Percentiles rank a stretch among this genome's conserved stretches.
phyloP scores from a whole-genome alignment of 2,113 vertebrate genomes.

The Dromiciops gliroides region DNA sequence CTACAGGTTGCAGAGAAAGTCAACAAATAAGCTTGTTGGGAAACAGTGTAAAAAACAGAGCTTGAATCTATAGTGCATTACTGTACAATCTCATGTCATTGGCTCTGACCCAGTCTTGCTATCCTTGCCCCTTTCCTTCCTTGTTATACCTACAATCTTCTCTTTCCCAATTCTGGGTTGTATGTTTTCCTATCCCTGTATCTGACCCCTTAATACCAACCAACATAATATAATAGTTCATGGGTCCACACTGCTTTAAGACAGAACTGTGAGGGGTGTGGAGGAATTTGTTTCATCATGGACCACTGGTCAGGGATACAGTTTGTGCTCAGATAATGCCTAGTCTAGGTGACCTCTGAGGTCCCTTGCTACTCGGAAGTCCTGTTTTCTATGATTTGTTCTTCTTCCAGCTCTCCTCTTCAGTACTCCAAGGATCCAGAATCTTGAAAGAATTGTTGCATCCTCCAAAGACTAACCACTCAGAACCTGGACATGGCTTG shows the following conservation, averaged over 20 bases:
- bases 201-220: background rate
- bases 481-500: background rate
- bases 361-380: background rate
- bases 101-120: background rate
- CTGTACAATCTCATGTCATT: background rate
- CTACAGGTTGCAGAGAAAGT: background rate
- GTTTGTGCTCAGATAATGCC: background rate
- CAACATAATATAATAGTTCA: background rate
- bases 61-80: background rate
- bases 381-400: background rate
- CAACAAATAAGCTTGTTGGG: background rate
- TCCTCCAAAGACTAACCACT: background rate
- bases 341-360: background rate
- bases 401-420: background rate
- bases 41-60: background rate
- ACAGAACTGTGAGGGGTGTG: background rate
- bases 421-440: background rate
- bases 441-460: background rate
- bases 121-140: background rate
- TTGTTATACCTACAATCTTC: background rate
- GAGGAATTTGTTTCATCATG: background rate
- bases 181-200: background rate
- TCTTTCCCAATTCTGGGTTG: background rate
- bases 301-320: background rate
- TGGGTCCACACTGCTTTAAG: background rate